Percentiles rank a stretch among this genome's conserved stretches.
Conservation (phyloP, 2,113 vertebrate genomes). For the Machaerirhynchus nigripectus region DNA sequence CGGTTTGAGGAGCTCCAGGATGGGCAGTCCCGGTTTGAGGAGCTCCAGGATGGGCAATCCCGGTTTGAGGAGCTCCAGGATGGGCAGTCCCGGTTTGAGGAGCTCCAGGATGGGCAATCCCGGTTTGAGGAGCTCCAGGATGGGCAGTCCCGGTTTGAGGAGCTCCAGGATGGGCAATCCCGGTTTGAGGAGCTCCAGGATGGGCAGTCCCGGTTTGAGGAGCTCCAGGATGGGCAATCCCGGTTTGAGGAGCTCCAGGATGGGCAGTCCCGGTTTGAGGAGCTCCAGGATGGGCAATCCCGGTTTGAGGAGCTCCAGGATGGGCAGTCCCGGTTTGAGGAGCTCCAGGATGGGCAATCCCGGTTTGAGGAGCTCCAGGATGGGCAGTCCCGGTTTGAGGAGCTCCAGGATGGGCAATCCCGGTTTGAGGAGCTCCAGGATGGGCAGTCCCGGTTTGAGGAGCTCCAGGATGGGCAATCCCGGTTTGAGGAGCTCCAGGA, state of each 20-base stretch:
- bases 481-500: not conserved
- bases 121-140: not conserved
- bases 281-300: no score
- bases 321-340: fast-evolving
- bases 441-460: no score
- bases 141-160: not conserved
- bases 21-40: not conserved
- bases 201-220: not conserved
- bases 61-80: no score
- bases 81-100: not conserved
- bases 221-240: not conserved
- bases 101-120: not conserved
- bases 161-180: not conserved
- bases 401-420: not conserved
- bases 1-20: not conserved
- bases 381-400: not conserved
- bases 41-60: not conserved
- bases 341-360: not conserved
- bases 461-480: no score
- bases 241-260: fast-evolving
- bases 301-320: not conserved
- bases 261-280: no score
- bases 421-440: fast-evolving
- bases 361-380: fast-evolving
- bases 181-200: fast-evolving